phyloP scores from a whole-genome alignment of 2,888 invertebrate species.

The Nemurella pictetii region DNA sequence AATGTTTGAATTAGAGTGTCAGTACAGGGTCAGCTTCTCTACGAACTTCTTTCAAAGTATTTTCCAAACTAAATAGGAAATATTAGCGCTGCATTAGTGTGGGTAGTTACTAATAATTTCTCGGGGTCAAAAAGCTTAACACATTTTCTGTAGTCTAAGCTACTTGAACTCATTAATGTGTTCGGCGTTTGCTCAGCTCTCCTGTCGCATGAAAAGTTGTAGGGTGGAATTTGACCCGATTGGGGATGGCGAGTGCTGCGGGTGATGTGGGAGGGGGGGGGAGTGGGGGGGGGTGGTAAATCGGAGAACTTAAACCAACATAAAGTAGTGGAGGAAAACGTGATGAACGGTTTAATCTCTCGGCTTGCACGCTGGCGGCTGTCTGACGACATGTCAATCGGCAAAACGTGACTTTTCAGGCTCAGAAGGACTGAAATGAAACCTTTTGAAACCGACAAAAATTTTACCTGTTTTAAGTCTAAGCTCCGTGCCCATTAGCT shows the following conservation, averaged over 20 bases:
- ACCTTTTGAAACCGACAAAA: background rate
- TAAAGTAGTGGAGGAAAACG: background rate
- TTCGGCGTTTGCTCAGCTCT: background rate
- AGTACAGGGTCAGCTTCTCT: too few species aligned
- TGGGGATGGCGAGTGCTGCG: background rate
- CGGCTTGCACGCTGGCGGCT: background rate
- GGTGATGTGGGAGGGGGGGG: background rate
- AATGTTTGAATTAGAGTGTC: too few species aligned
- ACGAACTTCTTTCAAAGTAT: too few species aligned
- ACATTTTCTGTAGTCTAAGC: background rate
- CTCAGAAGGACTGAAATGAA: background rate
- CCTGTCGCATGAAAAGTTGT: background rate
- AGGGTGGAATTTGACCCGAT: background rate
- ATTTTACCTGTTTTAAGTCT: background rate
- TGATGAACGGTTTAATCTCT: background rate
- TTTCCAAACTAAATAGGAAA: too few species aligned
- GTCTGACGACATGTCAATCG: too few species aligned
- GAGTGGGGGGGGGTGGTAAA: too few species aligned
- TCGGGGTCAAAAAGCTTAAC: background rate
- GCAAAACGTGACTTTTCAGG: background rate
- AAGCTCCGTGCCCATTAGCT: background rate
- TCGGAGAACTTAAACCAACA: too few species aligned
- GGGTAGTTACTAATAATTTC: background rate
- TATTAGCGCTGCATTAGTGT: background rate
- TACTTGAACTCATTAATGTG: background rate